phyloP scores from a whole-genome alignment of 2,797 vertebrate species.

The Petrocephalus sullivani region DNA sequence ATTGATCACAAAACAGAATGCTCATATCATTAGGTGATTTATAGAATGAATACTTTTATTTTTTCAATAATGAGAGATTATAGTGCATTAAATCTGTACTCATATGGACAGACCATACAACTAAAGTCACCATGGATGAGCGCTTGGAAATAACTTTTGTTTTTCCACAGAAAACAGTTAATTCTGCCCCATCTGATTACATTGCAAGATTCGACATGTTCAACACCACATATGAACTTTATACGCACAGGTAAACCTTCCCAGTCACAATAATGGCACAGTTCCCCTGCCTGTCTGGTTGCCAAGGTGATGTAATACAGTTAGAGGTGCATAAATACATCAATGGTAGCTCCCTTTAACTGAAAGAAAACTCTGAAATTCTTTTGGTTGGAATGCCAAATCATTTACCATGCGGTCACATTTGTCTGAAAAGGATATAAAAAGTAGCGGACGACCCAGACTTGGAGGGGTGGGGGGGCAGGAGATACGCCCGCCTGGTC shows the following conservation, averaged over 20 bases:
- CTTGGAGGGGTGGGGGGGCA: background rate
- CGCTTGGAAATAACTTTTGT: slow-evolving; percentile 20
- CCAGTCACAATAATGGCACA: background rate
- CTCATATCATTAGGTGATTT: background rate
- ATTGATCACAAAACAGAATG: background rate
- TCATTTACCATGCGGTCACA: background rate
- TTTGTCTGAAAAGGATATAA: background rate
- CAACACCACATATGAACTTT: slow-evolving; percentile 84
- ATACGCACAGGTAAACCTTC: slow-evolving; percentile 85
- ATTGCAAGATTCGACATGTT: slow-evolving; percentile 88
- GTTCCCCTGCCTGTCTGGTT: background rate
- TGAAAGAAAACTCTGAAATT: background rate
- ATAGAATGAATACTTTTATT: background rate
- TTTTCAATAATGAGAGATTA: background rate
- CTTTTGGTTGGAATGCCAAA: background rate
- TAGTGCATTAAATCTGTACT: background rate
- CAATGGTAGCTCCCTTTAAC: background rate
- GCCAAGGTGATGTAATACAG: background rate
- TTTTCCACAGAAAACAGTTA: slow-evolving; percentile 79
- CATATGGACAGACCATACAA: background rate
- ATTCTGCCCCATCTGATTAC: slow-evolving; percentile 74
- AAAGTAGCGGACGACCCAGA: background rate
- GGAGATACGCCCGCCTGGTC: background rate
- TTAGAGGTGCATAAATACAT: background rate
- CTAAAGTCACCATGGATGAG: background rate